Conservation (phyloP, 92 coral and sea anemone species). For the Porites lobata region DNA sequence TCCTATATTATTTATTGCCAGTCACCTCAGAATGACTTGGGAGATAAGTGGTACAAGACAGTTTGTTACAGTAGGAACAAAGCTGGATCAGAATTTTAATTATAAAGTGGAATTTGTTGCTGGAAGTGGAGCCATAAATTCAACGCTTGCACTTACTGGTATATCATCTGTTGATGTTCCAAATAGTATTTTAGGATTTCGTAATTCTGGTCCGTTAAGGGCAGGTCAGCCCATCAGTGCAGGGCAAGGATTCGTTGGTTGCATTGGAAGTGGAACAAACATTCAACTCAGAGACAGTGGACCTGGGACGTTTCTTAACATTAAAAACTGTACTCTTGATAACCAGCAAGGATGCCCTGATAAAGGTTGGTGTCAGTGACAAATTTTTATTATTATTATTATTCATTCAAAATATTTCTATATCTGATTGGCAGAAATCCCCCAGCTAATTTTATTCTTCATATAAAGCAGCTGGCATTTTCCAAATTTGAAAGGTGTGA, state of each 20-base stretch:
- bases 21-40: slow-evolving; percentile 83
- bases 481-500: no score
- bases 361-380: slow-evolving; percentile 55
- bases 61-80: slow-evolving; percentile 70
- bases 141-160: slow-evolving; percentile 75
- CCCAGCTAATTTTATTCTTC: no score
- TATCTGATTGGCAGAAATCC: no score
- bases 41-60: slow-evolving; percentile 59
- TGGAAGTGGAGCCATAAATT: slow-evolving; percentile 64
- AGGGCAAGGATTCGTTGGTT: slow-evolving; percentile 83
- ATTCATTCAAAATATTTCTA: no score
- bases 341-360: slow-evolving; percentile 58
- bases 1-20: slow-evolving; percentile 70
- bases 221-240: slow-evolving; percentile 70
- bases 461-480: no score
- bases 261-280: slow-evolving; percentile 89
- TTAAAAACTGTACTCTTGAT: slow-evolving; percentile 79
- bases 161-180: slow-evolving; percentile 67
- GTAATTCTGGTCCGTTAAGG: slow-evolving; percentile 68
- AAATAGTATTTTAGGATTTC: slow-evolving; percentile 64
- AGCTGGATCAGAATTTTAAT: slow-evolving; percentile 80
- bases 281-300: slow-evolving; percentile 45
- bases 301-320: slow-evolving; percentile 26
- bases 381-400: no score
- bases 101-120: slow-evolving; percentile 79